Conservation (phyloP, 2,888 invertebrate species). For the Celastrina argiolus region DNA sequence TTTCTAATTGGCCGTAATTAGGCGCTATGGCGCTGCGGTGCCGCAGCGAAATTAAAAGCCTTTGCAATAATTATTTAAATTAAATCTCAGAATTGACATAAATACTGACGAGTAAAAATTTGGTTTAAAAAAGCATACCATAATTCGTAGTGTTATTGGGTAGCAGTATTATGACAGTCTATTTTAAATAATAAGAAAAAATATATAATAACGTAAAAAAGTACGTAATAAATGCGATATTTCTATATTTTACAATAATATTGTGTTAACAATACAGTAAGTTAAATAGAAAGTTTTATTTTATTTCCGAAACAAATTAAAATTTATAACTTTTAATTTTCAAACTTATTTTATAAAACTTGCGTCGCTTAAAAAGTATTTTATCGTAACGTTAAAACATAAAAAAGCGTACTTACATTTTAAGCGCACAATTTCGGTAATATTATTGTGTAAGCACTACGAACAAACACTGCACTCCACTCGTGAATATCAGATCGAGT, state of each 20-base stretch:
- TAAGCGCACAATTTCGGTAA: conserved; percentile 27
- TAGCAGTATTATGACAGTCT: no score
- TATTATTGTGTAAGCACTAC: conserved; percentile 19
- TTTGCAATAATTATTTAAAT: conserved; percentile 7
- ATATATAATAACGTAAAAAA: no score
- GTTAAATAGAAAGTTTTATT: background rate
- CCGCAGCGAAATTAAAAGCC: conserved; percentile 11
- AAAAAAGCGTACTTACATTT: conserved; percentile 31
- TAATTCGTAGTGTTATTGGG: background rate
- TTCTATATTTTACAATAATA: no score
- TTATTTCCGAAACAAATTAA: background rate
- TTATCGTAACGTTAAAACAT: background rate
- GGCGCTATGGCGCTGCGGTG: conserved; percentile 1
- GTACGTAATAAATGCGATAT: no score
- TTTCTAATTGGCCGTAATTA: conserved; percentile 19
- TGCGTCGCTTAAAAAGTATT: background rate
- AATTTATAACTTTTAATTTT: background rate
- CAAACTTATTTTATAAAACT: background rate
- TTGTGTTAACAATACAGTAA: no score
- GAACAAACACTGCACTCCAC: conserved; percentile 65
- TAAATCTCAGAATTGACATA: background rate
- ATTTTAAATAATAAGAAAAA: no score
- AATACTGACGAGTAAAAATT: background rate
- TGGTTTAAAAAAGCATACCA: background rate
- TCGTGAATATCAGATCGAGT: conserved; percentile 41